Evolutionary conservation across 1,140 invertebrate genomes (phyloP).

Genomic region (Drosophila yakuba): DNA sequence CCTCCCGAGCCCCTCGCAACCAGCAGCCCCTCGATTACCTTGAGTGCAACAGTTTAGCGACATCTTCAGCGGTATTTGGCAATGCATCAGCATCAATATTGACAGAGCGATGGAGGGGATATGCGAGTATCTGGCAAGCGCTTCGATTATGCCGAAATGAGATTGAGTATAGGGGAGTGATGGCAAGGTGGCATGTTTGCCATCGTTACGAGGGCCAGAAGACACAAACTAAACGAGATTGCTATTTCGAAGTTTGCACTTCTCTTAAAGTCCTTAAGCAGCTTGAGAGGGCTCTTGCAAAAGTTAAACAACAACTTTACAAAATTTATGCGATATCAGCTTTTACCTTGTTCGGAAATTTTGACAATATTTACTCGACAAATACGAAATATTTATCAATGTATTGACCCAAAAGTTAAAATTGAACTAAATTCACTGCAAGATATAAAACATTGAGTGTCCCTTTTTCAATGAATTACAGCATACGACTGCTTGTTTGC

Average conservation of each 20-base stretch:
- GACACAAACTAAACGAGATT: constrained; percentile 6
- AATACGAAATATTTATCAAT: constrained; percentile 31
- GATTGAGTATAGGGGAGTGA: constrained; percentile 29
- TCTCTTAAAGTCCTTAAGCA: background rate
- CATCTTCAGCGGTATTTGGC: constrained; percentile 54
- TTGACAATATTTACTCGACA: constrained; percentile 24
- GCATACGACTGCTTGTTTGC: constrained; percentile 52
- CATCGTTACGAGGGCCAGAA: background rate
- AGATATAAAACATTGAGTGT: constrained; percentile 28
- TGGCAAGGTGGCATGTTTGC: constrained; percentile 9
- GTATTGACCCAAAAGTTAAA: constrained; percentile 18
- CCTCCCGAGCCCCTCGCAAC: background rate
- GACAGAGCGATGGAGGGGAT: constrained; percentile 25
- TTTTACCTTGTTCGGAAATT: background rate
- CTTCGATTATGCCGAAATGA: constrained; percentile 56
- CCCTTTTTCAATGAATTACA: constrained; percentile 53
- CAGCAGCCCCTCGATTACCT: background rate
- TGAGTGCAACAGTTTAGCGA: constrained; percentile 65
- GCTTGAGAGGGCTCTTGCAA: constrained; percentile 9
- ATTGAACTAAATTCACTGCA: constrained; percentile 34
- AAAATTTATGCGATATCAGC: background rate
- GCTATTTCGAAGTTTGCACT: constrained; percentile 10
- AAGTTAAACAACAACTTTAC: background rate
- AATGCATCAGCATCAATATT: constrained; percentile 77
- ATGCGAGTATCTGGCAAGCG: constrained; percentile 22